A percentile compares a stretch with the other conserved stretches of the same genome.
Conservation (phyloP, 2,797 vertebrate species). For the Parotocinclus haroldoi region DNA sequence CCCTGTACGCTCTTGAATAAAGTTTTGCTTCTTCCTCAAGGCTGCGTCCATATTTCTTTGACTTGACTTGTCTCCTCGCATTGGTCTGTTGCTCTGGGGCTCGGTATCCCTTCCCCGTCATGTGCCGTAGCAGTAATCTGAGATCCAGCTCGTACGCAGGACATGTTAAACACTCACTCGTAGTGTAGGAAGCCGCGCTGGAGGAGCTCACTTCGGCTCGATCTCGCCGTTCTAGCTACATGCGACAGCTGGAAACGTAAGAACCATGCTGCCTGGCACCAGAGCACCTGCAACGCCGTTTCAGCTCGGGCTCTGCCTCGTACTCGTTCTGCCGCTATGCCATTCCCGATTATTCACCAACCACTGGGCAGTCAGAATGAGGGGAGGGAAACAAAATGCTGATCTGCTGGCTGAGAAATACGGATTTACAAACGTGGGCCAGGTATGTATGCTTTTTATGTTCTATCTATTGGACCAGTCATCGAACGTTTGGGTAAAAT, state of each 20-base stretch:
- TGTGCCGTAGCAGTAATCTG: conserved; percentile 38
- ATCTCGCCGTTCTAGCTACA: not conserved
- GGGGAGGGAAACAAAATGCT: conserved; percentile 74
- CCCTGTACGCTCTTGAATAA: too few species aligned
- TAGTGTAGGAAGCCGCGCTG: conserved; percentile 8
- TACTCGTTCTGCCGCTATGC: conserved; percentile 73
- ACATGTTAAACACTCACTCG: conserved; percentile 9
- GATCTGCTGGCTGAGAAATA: conserved; percentile 84
- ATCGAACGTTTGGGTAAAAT: too few species aligned
- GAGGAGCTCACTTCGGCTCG: not conserved
- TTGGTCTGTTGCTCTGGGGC: too few species aligned
- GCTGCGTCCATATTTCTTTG: too few species aligned
- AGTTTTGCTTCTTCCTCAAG: too few species aligned
- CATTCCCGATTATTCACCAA: conserved; percentile 82
- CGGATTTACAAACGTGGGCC: conserved; percentile 89
- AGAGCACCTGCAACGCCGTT: conserved; percentile 51
- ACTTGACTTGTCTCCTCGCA: too few species aligned
- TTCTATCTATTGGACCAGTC: too few species aligned
- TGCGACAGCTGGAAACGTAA: not conserved
- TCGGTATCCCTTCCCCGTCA: conserved; percentile 12
- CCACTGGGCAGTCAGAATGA: conserved; percentile 87
- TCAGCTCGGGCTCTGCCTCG: conserved; percentile 67
- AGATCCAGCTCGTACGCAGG: conserved; percentile 23
- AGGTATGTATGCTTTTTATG: conserved; percentile 74
- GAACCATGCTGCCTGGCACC: conserved; percentile 46